phyloP scores from a whole-genome alignment of 2,113 vertebrate genomes.

The Corythaixoides concolor region DNA sequence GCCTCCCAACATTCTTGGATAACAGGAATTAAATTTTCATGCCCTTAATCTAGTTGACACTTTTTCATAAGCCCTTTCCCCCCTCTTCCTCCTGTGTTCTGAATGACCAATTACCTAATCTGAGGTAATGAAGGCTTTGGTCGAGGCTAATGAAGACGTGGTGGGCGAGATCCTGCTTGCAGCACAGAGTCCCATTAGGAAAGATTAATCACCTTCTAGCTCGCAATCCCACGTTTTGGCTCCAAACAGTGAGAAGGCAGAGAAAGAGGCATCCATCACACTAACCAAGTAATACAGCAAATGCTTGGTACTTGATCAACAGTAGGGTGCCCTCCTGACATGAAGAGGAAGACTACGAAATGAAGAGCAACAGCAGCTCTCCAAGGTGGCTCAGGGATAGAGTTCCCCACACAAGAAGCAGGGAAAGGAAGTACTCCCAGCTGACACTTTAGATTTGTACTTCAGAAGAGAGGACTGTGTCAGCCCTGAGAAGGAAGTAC shows the following conservation, averaged over 20 bases:
- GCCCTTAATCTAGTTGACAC: slow-evolving; percentile 34
- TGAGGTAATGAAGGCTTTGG: slow-evolving; percentile 62
- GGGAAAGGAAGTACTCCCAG: not conserved
- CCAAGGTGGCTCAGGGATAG: not conserved
- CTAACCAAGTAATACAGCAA: slow-evolving; percentile 53
- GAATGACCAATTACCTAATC: slow-evolving; percentile 71
- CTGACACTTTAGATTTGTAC: not conserved
- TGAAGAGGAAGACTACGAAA: not conserved
- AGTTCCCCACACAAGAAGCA: not conserved
- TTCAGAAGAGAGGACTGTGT: not conserved
- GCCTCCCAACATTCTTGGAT: slow-evolving; percentile 31
- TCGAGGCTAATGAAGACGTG: slow-evolving; percentile 67
- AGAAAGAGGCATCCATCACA: slow-evolving; percentile 64
- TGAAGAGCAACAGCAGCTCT: not conserved
- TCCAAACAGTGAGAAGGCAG: slow-evolving; percentile 51
- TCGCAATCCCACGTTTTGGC: slow-evolving; percentile 46
- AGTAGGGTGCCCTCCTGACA: not conserved
- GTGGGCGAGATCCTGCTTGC: slow-evolving; percentile 53
- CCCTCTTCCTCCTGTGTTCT: slow-evolving; percentile 29
- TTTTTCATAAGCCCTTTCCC: slow-evolving; percentile 34
- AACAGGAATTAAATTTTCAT: slow-evolving; percentile 52
- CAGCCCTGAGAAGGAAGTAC: not conserved
- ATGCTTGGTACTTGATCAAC: not conserved
- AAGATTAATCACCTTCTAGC: slow-evolving; percentile 74
- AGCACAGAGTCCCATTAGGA: slow-evolving; percentile 45